Evolutionary conservation across 2,797 vertebrate genomes (phyloP).

Genomic region (Darevskia nairensis): DNA sequence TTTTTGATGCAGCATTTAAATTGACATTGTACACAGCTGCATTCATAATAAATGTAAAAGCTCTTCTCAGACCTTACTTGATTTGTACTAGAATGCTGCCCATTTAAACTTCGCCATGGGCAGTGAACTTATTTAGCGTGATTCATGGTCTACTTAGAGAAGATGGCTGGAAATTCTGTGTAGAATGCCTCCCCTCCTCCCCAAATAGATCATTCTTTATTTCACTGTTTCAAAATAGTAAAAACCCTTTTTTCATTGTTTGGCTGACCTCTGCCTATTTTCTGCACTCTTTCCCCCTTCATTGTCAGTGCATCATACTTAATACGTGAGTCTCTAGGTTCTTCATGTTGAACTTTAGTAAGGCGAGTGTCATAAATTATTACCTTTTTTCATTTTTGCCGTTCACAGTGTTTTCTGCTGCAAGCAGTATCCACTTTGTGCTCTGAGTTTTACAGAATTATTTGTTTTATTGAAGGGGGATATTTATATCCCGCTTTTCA

Average conservation of each 20-base stretch:
- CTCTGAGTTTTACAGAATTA: neutral
- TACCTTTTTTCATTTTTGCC: neutral
- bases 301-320: neutral
- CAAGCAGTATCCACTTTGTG: neutral
- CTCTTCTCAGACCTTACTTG: neutral
- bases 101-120: conserved; percentile 38
- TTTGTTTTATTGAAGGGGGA: too few relatives aligned
- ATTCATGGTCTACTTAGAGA: conserved; percentile 19
- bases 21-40: conserved; percentile 24
- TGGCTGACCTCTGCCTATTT: neutral
- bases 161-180: neutral
- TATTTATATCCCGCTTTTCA: neutral
- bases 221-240: neutral
- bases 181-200: neutral
- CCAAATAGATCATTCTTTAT: conserved; percentile 9
- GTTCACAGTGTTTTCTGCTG: neutral
- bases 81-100: conserved; percentile 29
- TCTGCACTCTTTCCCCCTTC: neutral
- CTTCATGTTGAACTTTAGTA: neutral
- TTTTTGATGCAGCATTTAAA: conserved; percentile 9
- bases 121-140: conserved; percentile 28
- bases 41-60: conserved; percentile 32
- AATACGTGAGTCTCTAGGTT: neutral
- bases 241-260: neutral
- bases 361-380: neutral